Evolutionary conservation across 1,140 invertebrate species (phyloP), one percentile per base, ranked within the genome.

Genomic region (Cotesia glomerata): DNA sequence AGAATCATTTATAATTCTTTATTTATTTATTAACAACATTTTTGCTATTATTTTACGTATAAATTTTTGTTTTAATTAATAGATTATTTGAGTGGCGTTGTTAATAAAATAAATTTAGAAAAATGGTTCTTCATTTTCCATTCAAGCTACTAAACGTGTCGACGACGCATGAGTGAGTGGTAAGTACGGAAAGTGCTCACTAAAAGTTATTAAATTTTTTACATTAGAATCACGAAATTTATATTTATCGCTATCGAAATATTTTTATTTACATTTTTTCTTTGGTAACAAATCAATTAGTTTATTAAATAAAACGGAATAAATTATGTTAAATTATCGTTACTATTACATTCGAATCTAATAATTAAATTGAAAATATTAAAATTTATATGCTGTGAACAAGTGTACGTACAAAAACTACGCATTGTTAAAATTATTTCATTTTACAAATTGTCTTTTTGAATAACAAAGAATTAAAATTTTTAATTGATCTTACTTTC

Each of bases 381-480:
- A 11, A 54, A 54, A 73, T 75, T 54, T 66, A 75, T 78, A 82
- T 80, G 83, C 79, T 76, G 80, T 82, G 79, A 84, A 83, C 79
- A 82, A 81, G 81, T 85, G 84, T 85, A 87, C 85, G 84, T 85
- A 86, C 80, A 78, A 76, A 73, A 73, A 79, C 83, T 85, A 84
- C 83, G 83, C 80, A 86, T 85, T 80, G 84, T 85, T 86, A 85
- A 69, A 73, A 72, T 80, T 80, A 78, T 75, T 79, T 69, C 18
- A 79, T 82, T 85, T 81, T 77, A 77, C 76, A 72, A 77, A 73
- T 82, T 82, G 79, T 81, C 79, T 76, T 79, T 78, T 79, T 77
- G 80, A 81, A 82, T 82, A 67, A 51, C 59, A 5, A 51, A 26
- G 0, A 8, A 63, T 63, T 63, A 32, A 13, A n/a, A 8, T 39